phyloP scores from a whole-genome alignment of 2,113 vertebrate species.

The Daboia siamensis region DNA sequence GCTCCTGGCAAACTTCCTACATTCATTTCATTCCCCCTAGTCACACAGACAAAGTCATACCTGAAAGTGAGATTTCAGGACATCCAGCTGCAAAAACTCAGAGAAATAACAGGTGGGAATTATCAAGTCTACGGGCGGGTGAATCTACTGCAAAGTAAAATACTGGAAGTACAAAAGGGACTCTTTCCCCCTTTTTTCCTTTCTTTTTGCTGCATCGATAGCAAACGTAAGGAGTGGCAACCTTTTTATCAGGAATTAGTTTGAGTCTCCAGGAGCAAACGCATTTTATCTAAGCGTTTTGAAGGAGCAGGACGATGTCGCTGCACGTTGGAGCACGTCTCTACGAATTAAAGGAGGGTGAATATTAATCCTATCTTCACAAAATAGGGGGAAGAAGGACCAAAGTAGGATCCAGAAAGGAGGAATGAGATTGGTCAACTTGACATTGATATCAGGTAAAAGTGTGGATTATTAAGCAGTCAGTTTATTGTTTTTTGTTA shows the following conservation, averaged over 20 bases:
- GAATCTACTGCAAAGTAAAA: neutral
- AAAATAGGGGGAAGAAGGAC: neutral
- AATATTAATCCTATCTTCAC: neutral
- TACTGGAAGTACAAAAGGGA: neutral
- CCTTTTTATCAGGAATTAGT: neutral
- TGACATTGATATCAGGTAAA: neutral
- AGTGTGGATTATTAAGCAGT: neutral
- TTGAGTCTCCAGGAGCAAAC: neutral
- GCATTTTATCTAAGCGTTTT: neutral
- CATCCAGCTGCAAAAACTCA: neutral
- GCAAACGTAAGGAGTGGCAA: neutral
- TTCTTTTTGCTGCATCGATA: neutral
- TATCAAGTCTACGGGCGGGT: neutral
- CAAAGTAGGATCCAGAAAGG: neutral
- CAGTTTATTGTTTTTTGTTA: neutral
- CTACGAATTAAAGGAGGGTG: neutral
- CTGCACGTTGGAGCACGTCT: neutral
- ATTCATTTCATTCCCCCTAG: neutral
- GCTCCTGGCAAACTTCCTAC: neutral
- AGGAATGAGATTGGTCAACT: neutral
- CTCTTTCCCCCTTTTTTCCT: neutral
- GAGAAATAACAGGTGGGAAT: neutral
- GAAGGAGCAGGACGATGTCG: neutral
- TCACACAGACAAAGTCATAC: neutral
- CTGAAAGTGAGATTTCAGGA: neutral